Evolutionary conservation across 2,888 invertebrate species (phyloP), one percentile per base, ranked within the genome.

Genomic region (Chymomyza procnemis): DNA sequence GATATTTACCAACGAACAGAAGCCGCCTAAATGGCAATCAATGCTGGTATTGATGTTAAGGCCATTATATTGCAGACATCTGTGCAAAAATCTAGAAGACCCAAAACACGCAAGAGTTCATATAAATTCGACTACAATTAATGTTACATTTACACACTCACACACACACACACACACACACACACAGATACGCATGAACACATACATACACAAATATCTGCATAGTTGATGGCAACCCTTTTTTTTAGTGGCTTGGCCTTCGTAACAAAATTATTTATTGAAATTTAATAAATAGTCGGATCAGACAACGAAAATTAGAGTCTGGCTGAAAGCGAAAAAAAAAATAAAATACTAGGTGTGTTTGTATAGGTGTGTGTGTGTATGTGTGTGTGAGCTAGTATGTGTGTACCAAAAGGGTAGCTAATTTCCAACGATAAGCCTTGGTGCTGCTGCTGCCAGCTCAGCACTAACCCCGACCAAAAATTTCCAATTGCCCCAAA

Each of bases 261-360:
- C 34, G 71, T 72, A 78, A 71, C 85, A 75, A 87, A 83, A 87
- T 80, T 85, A 87, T 89, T 90, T 89, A 89, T 89, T 88, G 89
- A 88, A 89, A 89, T 88, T 89, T 88, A 88, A 89, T 89, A 89
- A 89, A 89, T 89, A 88, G 88, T 87, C 86, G 88, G 88, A 90
- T 89, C 89, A 89, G 89, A 89, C 89, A 86, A 83, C 85, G 81
- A 89, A 78, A 78, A 79, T 79, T 87, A 75, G 78, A 88, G 88
- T 84, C 84, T 82, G 85, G 67, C 78, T 80, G 75, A 71, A 71
- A 67, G 81, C 84, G 79, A 84, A 81, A 79, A 52, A 34, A 58
- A 16, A 30, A 14, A 5, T 12, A 41, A 66, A 59, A 26, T 47
- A 21, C 41, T 61, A 50, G 60, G 48, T 48, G 22, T 52, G 47